Evolutionary conservation across 2,797 vertebrate genomes (phyloP).

Genomic region (Toxotes lorentzi): DNA sequence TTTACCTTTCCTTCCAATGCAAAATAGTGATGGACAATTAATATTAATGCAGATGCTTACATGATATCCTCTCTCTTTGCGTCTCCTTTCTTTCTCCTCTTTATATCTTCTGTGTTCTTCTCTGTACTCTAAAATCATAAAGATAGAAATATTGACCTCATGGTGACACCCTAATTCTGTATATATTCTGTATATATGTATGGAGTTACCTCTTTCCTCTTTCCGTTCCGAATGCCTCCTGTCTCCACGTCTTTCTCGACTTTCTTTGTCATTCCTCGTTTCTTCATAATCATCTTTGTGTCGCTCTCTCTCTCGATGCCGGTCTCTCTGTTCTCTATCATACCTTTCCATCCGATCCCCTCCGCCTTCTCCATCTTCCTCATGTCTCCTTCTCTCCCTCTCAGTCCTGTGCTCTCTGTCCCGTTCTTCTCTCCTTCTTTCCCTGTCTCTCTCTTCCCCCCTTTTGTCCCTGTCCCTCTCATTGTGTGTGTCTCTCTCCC

Average conservation of each 20-base stretch:
- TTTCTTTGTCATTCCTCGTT: constrained; percentile 65
- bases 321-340: constrained; percentile 62
- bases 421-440: constrained; percentile 59
- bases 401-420: constrained; percentile 56
- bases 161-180: not conserved
- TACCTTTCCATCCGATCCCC: constrained; percentile 43
- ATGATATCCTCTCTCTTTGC: constrained; percentile 75
- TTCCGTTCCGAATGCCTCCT: constrained; percentile 65
- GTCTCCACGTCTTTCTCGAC: constrained; percentile 69
- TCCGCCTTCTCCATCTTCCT: constrained; percentile 39
- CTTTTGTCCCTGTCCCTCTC: constrained; percentile 61
- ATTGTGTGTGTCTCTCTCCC: constrained; percentile 37
- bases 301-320: constrained; percentile 56
- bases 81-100: constrained; percentile 82
- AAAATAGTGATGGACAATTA: not conserved
- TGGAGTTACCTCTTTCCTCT: constrained; percentile 73
- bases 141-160: not conserved
- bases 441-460: constrained; percentile 73
- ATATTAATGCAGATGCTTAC: constrained; percentile 48
- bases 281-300: constrained; percentile 63
- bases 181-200: not conserved
- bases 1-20: not conserved
- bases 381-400: constrained; percentile 52
- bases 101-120: constrained; percentile 71
- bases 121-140: constrained; percentile 71